Base-by-base conservation (phyloP, 2,113 vertebrate species). In the Riparia riparia region DNA sequence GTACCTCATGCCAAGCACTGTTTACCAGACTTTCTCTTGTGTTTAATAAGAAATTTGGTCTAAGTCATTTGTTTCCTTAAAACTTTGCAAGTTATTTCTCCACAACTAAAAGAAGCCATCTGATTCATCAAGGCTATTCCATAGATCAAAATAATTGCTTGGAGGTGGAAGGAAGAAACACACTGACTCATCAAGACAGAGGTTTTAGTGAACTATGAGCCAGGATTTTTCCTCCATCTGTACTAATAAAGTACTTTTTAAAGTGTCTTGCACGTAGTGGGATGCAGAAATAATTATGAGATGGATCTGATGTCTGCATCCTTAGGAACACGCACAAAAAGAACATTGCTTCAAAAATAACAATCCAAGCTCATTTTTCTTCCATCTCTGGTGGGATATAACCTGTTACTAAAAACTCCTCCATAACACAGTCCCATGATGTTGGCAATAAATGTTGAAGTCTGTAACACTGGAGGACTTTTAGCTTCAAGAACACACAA, bases 91-190 rank as follows among this genome's bases (percentile, higher is more conserved):
- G 63, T 92, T 53, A 12, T 87, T 69, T 39, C 70, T 82, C 16
- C 34, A 3, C 34, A 93, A 63, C 71, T 77, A 83, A 50, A 56
- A 73, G 50, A 70, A 92, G 17, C 19, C 44, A 41, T 91, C 85
- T 95, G 94, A 97, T 94, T 94, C 93, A 95, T 92, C 87, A 57
- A 2, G 63, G 50, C 50, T 77, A 37, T 73, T 93, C 74, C 72
- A 86, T 81, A 93, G 82, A 92, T 93, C 71, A 96, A 84, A 88
- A 88, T 93, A 94, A 96, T 96, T 93, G 85, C 92, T 95, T 70
- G 82, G 96, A 96, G 88, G 85, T 92, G 88, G 90, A 93, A 88
- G 90, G 68, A 86, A 82, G 42, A 93, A 92, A 90, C 81, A 78
- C 42, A 81, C 82, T 97, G 95, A 95, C 51, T 96, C 96, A 95